These are phyloP conservation scores for Prionailurus viverrinus DNA, from an alignment of 2,113 vertebrate species.

Conservation along the genomic window DNA sequence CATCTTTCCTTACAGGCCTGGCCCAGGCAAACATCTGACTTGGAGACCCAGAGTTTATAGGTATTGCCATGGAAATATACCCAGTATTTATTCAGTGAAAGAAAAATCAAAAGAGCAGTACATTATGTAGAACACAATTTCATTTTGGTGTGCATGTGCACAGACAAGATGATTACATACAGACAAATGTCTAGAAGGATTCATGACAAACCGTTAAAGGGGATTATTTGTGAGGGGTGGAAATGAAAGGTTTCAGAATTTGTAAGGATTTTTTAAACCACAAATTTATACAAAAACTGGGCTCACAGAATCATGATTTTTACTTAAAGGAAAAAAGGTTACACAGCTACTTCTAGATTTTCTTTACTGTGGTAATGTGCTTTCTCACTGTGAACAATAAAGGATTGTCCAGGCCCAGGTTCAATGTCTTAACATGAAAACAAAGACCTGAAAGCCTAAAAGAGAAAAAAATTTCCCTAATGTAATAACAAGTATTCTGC, in stretches of 20 bases:
- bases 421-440: neutral
- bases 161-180: neutral
- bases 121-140: neutral
- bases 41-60: neutral
- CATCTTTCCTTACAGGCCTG: neutral
- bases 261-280: neutral
- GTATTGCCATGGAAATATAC: neutral
- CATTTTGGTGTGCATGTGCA: neutral
- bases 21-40: neutral
- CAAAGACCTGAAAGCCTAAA: neutral
- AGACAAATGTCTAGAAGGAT: neutral
- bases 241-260: neutral
- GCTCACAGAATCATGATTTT: neutral
- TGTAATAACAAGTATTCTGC: neutral
- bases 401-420: neutral
- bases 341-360: neutral
- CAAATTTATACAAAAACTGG: slow-evolving; percentile 6
- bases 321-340: neutral
- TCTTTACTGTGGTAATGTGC: neutral
- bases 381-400: neutral
- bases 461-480: neutral
- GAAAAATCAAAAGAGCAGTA: neutral
- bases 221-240: neutral
- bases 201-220: neutral
- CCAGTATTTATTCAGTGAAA: neutral